phyloP scores from a whole-genome alignment of 64 coral and sea anemone genomes.

The Cladopsammia gracilis region DNA sequence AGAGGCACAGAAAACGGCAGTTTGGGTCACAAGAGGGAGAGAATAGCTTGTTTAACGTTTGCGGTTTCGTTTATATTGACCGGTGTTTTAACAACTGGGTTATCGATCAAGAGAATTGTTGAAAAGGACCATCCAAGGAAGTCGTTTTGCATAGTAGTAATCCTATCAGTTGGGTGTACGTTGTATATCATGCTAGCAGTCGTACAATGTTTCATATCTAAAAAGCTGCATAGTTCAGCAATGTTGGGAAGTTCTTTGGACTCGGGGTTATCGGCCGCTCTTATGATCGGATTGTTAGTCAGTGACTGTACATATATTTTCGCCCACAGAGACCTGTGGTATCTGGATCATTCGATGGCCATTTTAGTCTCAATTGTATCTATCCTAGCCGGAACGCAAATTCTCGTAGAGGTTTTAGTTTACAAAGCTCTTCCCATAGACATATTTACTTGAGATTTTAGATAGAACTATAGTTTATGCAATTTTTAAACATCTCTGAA shows the following conservation, averaged over 20 bases:
- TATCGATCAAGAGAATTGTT: constrained; percentile 24
- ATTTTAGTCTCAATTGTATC: constrained; percentile 21
- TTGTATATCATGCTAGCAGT: neutral
- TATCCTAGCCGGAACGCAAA: neutral
- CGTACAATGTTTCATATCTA: constrained; percentile 1
- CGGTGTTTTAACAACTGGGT: neutral
- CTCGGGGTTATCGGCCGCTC: constrained; percentile 2
- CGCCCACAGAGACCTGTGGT: constrained; percentile 20
- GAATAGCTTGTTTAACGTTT: constrained; percentile 1
- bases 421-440: constrained; percentile 20
- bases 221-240: constrained; percentile 17
- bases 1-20: constrained; percentile 1
- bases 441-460: neutral
- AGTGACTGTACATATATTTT: constrained; percentile 6
- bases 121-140: neutral
- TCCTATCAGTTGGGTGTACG: neutral
- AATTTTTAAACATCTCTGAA: too few relatives aligned
- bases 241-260: constrained; percentile 10
- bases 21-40: constrained; percentile 1
- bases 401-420: neutral
- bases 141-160: neutral
- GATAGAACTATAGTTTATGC: neutral
- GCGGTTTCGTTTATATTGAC: neutral
- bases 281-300: constrained; percentile 2
- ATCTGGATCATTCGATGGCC: constrained; percentile 43